Conservation (phyloP, 2,888 invertebrate genomes). For the Cataglyphis albicans region DNA sequence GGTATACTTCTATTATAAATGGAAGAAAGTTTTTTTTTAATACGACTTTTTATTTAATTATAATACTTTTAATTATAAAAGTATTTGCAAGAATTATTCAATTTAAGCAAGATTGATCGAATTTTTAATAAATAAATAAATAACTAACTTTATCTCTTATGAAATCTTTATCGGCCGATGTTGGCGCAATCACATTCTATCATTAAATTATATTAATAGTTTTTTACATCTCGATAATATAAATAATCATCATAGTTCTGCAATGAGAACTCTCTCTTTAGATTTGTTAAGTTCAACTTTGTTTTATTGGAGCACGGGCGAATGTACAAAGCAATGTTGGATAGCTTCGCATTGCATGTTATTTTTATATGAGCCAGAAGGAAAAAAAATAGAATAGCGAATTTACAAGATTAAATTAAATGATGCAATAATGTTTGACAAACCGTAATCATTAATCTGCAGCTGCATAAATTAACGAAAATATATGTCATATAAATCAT, state of each 20-base stretch:
- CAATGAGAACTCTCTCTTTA: constrained; percentile 66
- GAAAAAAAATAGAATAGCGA: constrained; percentile 69
- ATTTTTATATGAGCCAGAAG: constrained; percentile 84
- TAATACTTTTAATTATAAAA: neutral
- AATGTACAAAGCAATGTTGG: constrained; percentile 86
- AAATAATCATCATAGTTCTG: constrained; percentile 67
- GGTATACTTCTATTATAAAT: constrained; percentile 47
- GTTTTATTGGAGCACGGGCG: constrained; percentile 86
- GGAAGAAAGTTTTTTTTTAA: neutral
- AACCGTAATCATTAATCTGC: constrained; percentile 50
- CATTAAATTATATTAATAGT: constrained; percentile 65
- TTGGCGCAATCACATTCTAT: constrained; percentile 30
- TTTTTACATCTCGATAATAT: constrained; percentile 50
- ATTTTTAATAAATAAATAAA: constrained; percentile 28
- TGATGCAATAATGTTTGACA: constrained; percentile 71
- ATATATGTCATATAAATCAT: neutral
- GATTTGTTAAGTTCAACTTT: constrained; percentile 66
- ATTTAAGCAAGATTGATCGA: neutral
- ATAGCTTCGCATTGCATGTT: constrained; percentile 85
- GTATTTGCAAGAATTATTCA: neutral
- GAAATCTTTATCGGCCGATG: neutral
- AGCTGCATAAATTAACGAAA: neutral
- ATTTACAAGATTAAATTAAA: constrained; percentile 66
- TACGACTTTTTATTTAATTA: neutral
- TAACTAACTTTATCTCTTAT: neutral